Conservation (phyloP, 30 jellyfish, hydroid and myxozoan species). For the Nemopilema nomurai region DNA sequence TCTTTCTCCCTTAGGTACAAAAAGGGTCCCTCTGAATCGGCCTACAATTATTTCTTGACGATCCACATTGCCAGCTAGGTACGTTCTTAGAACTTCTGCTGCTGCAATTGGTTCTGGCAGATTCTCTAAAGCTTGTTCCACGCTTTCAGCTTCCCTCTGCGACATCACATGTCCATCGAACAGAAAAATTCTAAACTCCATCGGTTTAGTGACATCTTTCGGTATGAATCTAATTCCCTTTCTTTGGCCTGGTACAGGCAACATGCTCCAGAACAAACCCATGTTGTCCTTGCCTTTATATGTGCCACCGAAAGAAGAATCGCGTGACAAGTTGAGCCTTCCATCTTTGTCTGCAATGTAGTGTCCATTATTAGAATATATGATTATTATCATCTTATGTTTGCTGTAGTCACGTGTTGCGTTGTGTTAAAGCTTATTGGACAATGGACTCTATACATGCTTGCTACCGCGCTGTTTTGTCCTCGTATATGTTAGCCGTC, state of each 20-base stretch:
- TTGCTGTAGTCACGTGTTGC: no score
- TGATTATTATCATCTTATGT: no score
- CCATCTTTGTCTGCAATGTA: slow-evolving; percentile 68
- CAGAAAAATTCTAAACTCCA: slow-evolving; percentile 13
- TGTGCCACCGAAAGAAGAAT: slow-evolving; percentile 77
- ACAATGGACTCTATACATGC: no score
- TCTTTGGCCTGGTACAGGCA: slow-evolving; percentile 66
- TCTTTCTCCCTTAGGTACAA: slow-evolving; percentile 60
- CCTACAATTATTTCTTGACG: slow-evolving; percentile 52
- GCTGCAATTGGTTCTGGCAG: slow-evolving; percentile 29
- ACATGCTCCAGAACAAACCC: slow-evolving; percentile 84
- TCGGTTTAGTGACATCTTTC: slow-evolving; percentile 33
- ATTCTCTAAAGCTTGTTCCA: not conserved
- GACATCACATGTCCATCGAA: slow-evolving; percentile 41
- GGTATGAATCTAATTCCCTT: slow-evolving; percentile 47
- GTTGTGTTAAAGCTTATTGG: no score
- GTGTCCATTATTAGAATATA: no score
- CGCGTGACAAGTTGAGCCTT: slow-evolving; percentile 22
- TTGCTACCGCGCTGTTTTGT: no score
- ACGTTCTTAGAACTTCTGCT: slow-evolving; percentile 46
- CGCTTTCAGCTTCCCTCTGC: not conserved
- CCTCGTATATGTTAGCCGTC: no score
- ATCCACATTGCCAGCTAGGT: slow-evolving; percentile 41
- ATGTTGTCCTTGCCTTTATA: slow-evolving; percentile 63
- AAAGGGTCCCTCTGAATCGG: slow-evolving; percentile 53